Evolutionary conservation across 1,140 invertebrate species (phyloP).

Genomic region (Dinoponera quadriceps): DNA sequence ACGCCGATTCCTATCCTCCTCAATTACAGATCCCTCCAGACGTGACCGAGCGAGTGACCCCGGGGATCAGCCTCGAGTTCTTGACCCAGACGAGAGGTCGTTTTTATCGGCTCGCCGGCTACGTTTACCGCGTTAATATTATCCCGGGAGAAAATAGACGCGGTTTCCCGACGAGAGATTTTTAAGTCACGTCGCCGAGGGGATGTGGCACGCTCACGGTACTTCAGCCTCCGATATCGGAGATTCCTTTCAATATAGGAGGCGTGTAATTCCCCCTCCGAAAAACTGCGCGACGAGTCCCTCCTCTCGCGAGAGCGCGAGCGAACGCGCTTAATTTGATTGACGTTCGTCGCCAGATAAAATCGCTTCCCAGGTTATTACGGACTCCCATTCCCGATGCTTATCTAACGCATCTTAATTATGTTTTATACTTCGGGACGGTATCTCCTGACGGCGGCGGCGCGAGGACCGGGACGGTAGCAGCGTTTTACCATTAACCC

Average conservation of each 20-base stretch:
- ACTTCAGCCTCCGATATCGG: slow-evolving; percentile 3
- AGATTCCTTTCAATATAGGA: too few species aligned
- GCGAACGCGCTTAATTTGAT: slow-evolving; percentile 37
- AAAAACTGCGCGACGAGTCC: slow-evolving; percentile 1
- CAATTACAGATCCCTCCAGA: slow-evolving; percentile 72
- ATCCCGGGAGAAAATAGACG: slow-evolving; percentile 18
- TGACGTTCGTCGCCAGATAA: slow-evolving; percentile 51
- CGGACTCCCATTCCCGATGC: slow-evolving; percentile 43
- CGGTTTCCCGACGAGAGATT: slow-evolving; percentile 4
- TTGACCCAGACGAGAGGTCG: slow-evolving; percentile 25
- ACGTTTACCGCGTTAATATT: slow-evolving; percentile 59
- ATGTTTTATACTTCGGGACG: slow-evolving; percentile 47
- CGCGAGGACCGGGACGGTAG: slow-evolving; percentile 34
- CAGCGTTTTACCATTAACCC: slow-evolving; percentile 31
- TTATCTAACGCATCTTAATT: slow-evolving; percentile 59
- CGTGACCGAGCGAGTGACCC: slow-evolving; percentile 71
- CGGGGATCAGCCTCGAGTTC: slow-evolving; percentile 63
- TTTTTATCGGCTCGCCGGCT: slow-evolving; percentile 51
- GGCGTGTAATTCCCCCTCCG: too few species aligned
- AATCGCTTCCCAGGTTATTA: slow-evolving; percentile 53
- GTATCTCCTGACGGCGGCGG: slow-evolving; percentile 12
- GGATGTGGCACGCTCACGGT: too few species aligned
- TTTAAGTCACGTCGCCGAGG: slow-evolving; percentile 10
- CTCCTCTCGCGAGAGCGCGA: slow-evolving; percentile 12
- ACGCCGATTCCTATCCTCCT: slow-evolving; percentile 71